Evolutionary conservation across 2,797 vertebrate genomes (phyloP).

Genomic region (Hemitrygon akajei): DNA sequence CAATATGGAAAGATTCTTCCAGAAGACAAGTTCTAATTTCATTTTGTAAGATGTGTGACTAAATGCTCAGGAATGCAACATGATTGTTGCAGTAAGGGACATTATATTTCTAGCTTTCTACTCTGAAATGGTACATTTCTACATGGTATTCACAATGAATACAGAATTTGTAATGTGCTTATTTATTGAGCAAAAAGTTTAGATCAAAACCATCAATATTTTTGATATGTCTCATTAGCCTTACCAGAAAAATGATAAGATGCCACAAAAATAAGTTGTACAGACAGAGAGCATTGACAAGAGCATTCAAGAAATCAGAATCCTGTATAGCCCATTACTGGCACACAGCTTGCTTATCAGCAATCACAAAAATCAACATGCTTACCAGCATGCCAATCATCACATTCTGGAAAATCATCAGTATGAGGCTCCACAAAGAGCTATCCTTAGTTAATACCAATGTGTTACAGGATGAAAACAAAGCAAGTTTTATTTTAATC

Average conservation of each 20-base stretch:
- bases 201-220: background rate
- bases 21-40: background rate
- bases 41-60: background rate
- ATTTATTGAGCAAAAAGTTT: background rate
- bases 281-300: background rate
- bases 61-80: background rate
- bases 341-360: constrained; percentile 56
- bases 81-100: background rate
- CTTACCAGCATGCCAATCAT: constrained; percentile 61
- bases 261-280: background rate
- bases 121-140: background rate
- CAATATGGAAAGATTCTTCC: background rate
- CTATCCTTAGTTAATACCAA: constrained; percentile 9
- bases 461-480: background rate
- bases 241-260: background rate
- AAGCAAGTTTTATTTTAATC: background rate
- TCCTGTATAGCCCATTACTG: background rate
- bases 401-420: constrained; percentile 58
- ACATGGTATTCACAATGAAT: background rate
- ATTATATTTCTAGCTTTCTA: background rate
- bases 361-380: constrained; percentile 61
- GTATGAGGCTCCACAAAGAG: constrained; percentile 62
- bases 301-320: background rate
- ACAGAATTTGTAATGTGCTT: background rate
- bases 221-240: background rate